Evolutionary conservation across 2,888 invertebrate genomes (phyloP).

Genomic region (Magallana nippona): DNA sequence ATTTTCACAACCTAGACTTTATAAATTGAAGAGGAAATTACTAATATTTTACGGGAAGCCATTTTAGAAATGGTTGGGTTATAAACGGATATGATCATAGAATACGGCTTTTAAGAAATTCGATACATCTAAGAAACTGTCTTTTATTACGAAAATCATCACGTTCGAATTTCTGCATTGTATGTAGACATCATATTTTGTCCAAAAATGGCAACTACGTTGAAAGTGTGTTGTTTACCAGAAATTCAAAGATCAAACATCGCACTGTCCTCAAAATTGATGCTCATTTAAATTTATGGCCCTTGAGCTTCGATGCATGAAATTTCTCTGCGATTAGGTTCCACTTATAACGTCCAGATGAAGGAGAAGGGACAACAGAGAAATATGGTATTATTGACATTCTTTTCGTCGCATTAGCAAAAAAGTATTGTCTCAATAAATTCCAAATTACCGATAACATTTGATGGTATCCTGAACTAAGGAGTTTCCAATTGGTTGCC

Average conservation of each 20-base stretch:
- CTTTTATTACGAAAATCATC: not conserved
- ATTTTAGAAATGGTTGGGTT: too few relatives aligned
- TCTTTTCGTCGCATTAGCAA: slow-evolving; percentile 28
- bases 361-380: not conserved
- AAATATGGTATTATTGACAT: slow-evolving; percentile 37
- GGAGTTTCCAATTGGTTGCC: slow-evolving; percentile 54
- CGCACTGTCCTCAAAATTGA: not conserved
- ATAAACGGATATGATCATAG: too few relatives aligned
- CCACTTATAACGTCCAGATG: slow-evolving; percentile 5
- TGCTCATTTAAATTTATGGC: slow-evolving; percentile 1
- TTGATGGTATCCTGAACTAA: slow-evolving; percentile 37
- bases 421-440: slow-evolving; percentile 29
- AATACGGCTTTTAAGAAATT: too few relatives aligned
- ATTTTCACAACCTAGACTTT: too few relatives aligned
- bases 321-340: not conserved
- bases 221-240: not conserved
- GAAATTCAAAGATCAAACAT: not conserved
- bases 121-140: too few relatives aligned
- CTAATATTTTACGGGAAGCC: too few relatives aligned
- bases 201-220: not conserved
- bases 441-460: slow-evolving; percentile 28
- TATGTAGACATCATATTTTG: not conserved
- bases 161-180: not conserved
- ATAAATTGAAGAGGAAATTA: too few relatives aligned
- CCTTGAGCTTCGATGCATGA: not conserved